phyloP scores from a whole-genome alignment of 2,113 vertebrate species.

The Festucalex cinctus region DNA sequence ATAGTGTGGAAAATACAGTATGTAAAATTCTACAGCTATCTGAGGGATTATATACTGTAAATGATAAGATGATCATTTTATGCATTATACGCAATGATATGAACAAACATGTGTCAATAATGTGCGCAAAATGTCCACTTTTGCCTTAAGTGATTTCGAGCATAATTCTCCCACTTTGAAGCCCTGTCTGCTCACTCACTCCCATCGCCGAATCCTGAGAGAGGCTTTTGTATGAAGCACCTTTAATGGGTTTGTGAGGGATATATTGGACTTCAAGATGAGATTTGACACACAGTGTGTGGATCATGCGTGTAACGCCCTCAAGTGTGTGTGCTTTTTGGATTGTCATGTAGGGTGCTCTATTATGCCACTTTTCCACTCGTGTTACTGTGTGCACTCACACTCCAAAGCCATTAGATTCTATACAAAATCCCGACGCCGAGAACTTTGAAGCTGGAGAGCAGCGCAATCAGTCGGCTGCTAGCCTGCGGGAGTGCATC shows the following conservation, averaged over 20 bases:
- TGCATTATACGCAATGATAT: slow-evolving; percentile 8
- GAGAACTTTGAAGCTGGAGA: slow-evolving; percentile 61
- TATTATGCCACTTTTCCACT: slow-evolving; percentile 58
- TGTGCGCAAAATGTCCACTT: slow-evolving; percentile 22
- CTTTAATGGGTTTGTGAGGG: slow-evolving; percentile 64
- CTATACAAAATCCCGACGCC: slow-evolving; percentile 61
- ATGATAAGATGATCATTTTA: background rate
- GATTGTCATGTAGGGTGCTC: slow-evolving; percentile 62
- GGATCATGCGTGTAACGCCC: slow-evolving; percentile 12
- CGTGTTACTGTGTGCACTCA: slow-evolving; percentile 56
- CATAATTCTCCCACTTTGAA: slow-evolving; percentile 34
- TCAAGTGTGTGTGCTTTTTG: slow-evolving; percentile 46
- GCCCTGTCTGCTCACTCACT: slow-evolving; percentile 45
- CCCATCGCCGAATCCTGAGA: slow-evolving; percentile 46
- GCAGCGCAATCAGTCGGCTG: slow-evolving; percentile 56
- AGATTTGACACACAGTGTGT: slow-evolving; percentile 53
- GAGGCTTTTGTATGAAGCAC: slow-evolving; percentile 69
- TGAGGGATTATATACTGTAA: background rate
- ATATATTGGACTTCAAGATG: slow-evolving; percentile 57
- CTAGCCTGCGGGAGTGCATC: slow-evolving; percentile 46
- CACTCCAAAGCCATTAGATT: slow-evolving; percentile 72
- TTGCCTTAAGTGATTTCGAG: slow-evolving; percentile 3
- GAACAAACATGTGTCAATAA: background rate
- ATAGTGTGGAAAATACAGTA: too few species aligned
- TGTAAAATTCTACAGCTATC: background rate